These are phyloP conservation scores for Penaeus japonicus DNA, from an alignment of 1,140 invertebrate genomes.

Conservation along the genomic window DNA sequence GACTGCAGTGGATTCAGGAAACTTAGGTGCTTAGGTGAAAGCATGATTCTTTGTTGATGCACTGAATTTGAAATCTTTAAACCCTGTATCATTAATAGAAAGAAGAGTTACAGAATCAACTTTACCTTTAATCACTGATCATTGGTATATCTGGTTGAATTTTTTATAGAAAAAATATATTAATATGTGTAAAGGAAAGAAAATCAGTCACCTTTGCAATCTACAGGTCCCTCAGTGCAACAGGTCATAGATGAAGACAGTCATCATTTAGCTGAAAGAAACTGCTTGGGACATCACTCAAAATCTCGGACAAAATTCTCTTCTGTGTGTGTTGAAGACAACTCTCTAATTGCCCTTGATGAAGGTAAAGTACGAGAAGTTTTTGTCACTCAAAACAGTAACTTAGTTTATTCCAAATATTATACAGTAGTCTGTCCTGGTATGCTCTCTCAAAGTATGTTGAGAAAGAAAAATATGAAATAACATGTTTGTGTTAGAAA, in stretches of 20 bases:
- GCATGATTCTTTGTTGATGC: not conserved
- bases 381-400: not conserved
- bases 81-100: no score
- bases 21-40: not conserved
- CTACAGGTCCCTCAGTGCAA: not conserved
- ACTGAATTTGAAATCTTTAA: no score
- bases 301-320: not conserved
- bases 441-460: not conserved
- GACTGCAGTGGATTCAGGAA: not conserved
- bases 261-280: not conserved
- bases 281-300: no score
- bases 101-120: no score
- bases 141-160: no score
- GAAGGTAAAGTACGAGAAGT: not conserved
- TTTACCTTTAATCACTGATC: no score
- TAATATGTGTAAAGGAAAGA: no score
- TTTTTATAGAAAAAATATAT: no score
- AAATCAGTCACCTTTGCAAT: no score
- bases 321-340: constrained; percentile 28
- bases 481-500: no score
- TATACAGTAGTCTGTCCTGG: not conserved
- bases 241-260: not conserved
- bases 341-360: constrained; percentile 31
- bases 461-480: no score
- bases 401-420: not conserved